Base-by-base conservation (phyloP, 2,888 invertebrate genomes). In the Slavum lentiscoides region DNA sequence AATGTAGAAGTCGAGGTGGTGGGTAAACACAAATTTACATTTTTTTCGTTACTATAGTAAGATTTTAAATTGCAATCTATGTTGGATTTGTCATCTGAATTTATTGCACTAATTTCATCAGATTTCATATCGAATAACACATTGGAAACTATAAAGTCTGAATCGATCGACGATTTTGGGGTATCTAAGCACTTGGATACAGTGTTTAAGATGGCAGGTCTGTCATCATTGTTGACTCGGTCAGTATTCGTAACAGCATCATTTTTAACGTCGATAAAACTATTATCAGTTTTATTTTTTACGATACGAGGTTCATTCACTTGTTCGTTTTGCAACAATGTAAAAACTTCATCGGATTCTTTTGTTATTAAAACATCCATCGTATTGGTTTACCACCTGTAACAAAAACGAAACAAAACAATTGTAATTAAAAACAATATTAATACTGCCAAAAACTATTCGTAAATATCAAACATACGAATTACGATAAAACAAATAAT, bases 361-460 rank as follows among this genome's bases (percentile, higher is more conserved):
- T 64, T 74, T 53, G 62, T 37, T 21, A 55, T 62, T 64, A n/a
- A 74, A 39, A 66, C 43, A 43, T 67, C 75, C 75, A 75, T 75
- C n/a, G 39, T 64, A 53, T 37, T 66, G 30, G 15, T 74, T 15
- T 21, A 58, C 37, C 55, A 75, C n/a, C 75, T 75, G n/a, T 8
- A 75, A 75, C 43, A 67, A 9, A 67, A 23, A 67, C 30, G 59
- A 67, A 37, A 62, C 1, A 53, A n/a, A n/a, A 8, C 9, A n/a
- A 17, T 37, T 43, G 1, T 6, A 74, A 62, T 61, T 72, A 23
- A 11, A 21, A 43, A 37, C 43, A 43, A 43, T 5, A 9, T 43
- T 17, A n/a, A 66, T 66, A 21, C 1, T 21, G 11, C 0, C 6
- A 64, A 30, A 64, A 37, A 64, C 15, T 62, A 30, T 15, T 15